Conservation (phyloP, 2,888 invertebrate species). For the Amblyteles armatorius region DNA sequence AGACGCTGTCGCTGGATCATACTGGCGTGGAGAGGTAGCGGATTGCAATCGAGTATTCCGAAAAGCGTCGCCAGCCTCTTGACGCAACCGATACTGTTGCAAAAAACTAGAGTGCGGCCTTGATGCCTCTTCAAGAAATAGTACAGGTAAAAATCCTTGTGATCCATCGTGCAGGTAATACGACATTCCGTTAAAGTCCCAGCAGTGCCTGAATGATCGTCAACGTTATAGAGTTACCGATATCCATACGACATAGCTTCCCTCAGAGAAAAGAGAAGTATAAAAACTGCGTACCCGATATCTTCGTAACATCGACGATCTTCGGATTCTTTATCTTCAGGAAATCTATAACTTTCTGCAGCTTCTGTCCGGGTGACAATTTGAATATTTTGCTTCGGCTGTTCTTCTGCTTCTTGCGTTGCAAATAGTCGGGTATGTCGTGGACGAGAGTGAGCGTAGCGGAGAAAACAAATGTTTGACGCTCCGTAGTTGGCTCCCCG, state of each 20-base stretch:
- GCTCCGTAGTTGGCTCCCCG: slow-evolving; percentile 86
- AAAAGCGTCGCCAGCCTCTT: slow-evolving; percentile 91
- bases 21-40: slow-evolving; percentile 92
- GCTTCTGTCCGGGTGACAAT: slow-evolving; percentile 91
- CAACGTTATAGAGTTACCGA: slow-evolving; percentile 11
- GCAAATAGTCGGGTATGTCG: slow-evolving; percentile 91
- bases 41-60: slow-evolving; percentile 89
- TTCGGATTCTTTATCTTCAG: slow-evolving; percentile 96
- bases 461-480: slow-evolving; percentile 99
- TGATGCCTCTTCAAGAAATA: slow-evolving; percentile 94
- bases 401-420: slow-evolving; percentile 85
- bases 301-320: slow-evolving; percentile 95
- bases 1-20: slow-evolving; percentile 98
- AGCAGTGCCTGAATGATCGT: slow-evolving; percentile 89
- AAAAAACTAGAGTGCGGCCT: slow-evolving; percentile 97
- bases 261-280: neutral
- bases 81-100: slow-evolving; percentile 97
- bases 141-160: slow-evolving; percentile 96
- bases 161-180: slow-evolving; percentile 91
- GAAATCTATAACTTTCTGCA: slow-evolving; percentile 91
- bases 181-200: slow-evolving; percentile 93
- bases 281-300: slow-evolving; percentile 86
- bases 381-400: slow-evolving; percentile 86
- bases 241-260: neutral
- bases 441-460: slow-evolving; percentile 98